phyloP scores from a whole-genome alignment of 1,140 invertebrate species.

The Drosophila funebris region DNA sequence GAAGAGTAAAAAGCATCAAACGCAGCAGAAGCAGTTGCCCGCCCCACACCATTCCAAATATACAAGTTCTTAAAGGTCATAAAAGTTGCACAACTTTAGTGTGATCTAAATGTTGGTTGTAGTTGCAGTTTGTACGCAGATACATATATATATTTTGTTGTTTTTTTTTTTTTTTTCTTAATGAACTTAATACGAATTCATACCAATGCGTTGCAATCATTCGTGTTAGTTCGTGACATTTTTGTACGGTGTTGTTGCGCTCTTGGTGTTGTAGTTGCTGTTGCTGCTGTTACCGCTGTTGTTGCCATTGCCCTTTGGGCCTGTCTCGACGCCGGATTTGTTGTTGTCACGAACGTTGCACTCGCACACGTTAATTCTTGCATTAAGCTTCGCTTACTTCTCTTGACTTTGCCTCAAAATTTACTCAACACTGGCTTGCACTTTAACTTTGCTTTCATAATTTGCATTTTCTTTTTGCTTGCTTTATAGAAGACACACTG shows the following conservation, averaged over 20 bases:
- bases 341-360: slow-evolving; percentile 38
- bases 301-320: not conserved
- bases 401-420: slow-evolving; percentile 19
- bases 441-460: slow-evolving; percentile 53
- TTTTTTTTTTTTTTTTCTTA: slow-evolving; percentile 51
- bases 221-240: slow-evolving; percentile 81
- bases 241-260: slow-evolving; percentile 49
- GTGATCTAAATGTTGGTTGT: slow-evolving; percentile 23
- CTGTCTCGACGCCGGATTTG: slow-evolving; percentile 1
- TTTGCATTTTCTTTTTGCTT: slow-evolving; percentile 34
- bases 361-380: slow-evolving; percentile 27
- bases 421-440: slow-evolving; percentile 48
- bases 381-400: slow-evolving; percentile 19
- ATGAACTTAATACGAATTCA: slow-evolving; percentile 83
- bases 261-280: slow-evolving; percentile 46
- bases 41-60: not conserved
- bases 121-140: slow-evolving; percentile 36
- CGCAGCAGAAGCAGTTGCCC: slow-evolving; percentile 39
- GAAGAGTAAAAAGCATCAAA: slow-evolving; percentile 47
- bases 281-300: slow-evolving; percentile 14
- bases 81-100: slow-evolving; percentile 9
- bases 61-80: slow-evolving; percentile 45
- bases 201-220: slow-evolving; percentile 83
- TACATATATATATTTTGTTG: slow-evolving; percentile 49
- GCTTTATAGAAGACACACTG: slow-evolving; percentile 51